Evolutionary conservation across 2,113 vertebrate genomes (phyloP).

Genomic region (Cercopithecus mona): DNA sequence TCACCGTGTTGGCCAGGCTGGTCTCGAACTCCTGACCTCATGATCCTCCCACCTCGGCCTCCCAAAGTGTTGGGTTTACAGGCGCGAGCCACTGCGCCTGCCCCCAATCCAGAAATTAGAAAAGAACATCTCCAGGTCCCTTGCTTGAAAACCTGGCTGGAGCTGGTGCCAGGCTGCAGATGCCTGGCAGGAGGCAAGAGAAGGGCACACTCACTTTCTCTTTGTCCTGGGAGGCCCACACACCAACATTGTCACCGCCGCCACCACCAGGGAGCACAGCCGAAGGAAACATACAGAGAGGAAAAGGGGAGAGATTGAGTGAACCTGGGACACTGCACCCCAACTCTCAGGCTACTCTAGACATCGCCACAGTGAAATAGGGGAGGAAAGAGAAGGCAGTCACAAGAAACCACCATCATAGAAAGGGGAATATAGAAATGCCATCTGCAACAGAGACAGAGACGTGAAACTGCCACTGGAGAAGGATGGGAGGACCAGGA

Average conservation of each 20-base stretch:
- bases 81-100: too few relatives aligned
- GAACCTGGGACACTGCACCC: neutral
- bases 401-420: neutral
- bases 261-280: neutral
- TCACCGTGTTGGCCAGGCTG: too few relatives aligned
- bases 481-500: neutral
- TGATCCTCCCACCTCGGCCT: too few relatives aligned
- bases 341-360: neutral
- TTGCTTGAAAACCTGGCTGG: neutral
- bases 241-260: neutral
- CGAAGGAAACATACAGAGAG: slow-evolving; percentile 25
- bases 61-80: too few relatives aligned
- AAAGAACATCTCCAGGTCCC: neutral
- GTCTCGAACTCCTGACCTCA: too few relatives aligned
- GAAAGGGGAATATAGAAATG: neutral
- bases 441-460: slow-evolving; percentile 71
- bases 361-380: neutral
- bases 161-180: neutral
- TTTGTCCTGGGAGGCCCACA: slow-evolving; percentile 84
- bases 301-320: neutral
- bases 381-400: neutral
- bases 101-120: neutral
- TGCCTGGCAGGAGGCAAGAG: neutral
- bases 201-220: slow-evolving; percentile 87
- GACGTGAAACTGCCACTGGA: slow-evolving; percentile 47